phyloP scores from a whole-genome alignment of 2,888 invertebrate species.

The Mesochorus sp. region DNA sequence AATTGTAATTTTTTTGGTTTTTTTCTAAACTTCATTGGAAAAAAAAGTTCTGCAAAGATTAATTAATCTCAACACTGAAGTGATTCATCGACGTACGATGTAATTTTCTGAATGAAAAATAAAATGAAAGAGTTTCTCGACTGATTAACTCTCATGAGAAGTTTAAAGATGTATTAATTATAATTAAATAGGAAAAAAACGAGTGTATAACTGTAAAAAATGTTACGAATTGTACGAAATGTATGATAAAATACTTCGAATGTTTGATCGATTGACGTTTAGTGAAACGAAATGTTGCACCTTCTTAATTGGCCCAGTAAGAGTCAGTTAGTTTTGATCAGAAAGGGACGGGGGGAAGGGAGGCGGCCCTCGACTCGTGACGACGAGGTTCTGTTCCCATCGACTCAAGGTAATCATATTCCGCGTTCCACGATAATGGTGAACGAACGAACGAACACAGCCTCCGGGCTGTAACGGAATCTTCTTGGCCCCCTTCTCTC shows the following conservation, averaged over 20 bases:
- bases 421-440: constrained; percentile 80
- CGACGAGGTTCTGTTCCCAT: constrained; percentile 61
- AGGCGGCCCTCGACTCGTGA: constrained; percentile 37
- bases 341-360: not conserved
- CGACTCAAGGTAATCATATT: constrained; percentile 79
- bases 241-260: too few relatives aligned
- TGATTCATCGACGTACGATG: too few relatives aligned
- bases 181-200: too few relatives aligned
- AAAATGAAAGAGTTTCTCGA: not conserved
- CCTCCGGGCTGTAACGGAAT: constrained; percentile 79
- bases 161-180: too few relatives aligned
- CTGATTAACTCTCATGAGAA: not conserved
- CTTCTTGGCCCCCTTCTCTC: constrained; percentile 65
- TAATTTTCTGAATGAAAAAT: not conserved
- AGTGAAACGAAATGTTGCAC: constrained; percentile 6
- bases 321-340: not conserved
- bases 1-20: not conserved
- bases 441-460: constrained; percentile 73
- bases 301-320: constrained; percentile 11
- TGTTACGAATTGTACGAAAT: too few relatives aligned
- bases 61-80: too few relatives aligned
- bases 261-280: too few relatives aligned
- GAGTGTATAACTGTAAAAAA: too few relatives aligned
- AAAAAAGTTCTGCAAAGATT: too few relatives aligned
- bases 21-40: not conserved